Base-by-base conservation (phyloP, 2,797 vertebrate species). In the Cichlasoma orientale region DNA sequence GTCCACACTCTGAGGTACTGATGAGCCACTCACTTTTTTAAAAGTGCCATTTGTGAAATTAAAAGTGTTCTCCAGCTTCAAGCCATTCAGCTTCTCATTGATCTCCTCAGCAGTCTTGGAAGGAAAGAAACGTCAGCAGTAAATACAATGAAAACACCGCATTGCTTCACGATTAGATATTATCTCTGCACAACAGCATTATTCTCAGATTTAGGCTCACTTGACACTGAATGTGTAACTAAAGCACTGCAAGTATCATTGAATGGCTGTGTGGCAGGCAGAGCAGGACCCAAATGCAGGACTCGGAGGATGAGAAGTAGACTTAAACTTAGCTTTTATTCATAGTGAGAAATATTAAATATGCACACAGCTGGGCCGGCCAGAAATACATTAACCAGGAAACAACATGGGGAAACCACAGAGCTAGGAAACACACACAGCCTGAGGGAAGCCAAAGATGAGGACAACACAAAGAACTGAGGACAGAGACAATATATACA, bases 41-140 rank as follows among this genome's bases (percentile, higher is more conserved):
- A 75, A 85, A 0, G 82, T 85, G 0, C 33, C 4, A 59, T 93
- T 95, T 21, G 1, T 53, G 0, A 52, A 82, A 66, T 16, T 1
- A 33, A 10, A 7, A 4, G 55, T 56, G 1, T 92, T 86, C 38
- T 89, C 92, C 75, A 92, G 36, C 78, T 72, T 94, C 74, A 96
- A 63, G 27, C 92, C 90, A 0, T 94, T 95, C 76, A 97, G 71
- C 70, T 82, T 78, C 44, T 87, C 68, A 7, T 92, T 88, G 57
- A 96, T 84, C 80, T 97, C 96, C 77, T 96, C 94, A 2, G 85
- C 74, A 52, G 94, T 96, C 97, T 97, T 69, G 21, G 82, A 12
- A 87, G 63, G 82, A 78, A 84, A 50, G 7, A 78, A 57, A 75
- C 57, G 56, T 16, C 9, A 29, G 47, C 5, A 3, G 41, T 68